Evolutionary conservation across 2,797 vertebrate species (phyloP), one percentile per base, ranked within the genome.

Genomic region (Anableps anableps): DNA sequence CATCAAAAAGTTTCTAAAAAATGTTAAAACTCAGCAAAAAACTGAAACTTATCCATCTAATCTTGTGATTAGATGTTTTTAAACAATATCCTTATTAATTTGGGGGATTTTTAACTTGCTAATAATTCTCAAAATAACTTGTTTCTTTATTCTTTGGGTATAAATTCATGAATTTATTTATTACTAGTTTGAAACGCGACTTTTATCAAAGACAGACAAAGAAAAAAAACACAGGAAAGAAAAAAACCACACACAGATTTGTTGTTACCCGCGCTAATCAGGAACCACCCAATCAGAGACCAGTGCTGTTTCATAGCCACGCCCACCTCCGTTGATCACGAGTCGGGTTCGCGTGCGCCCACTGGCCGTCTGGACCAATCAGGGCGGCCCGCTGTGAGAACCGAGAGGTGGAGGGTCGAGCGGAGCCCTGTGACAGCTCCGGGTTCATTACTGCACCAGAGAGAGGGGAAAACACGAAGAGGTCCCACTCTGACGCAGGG

Each of bases 321-420:
- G 17, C 87, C 89, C 80, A 88, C 55, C 29, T 0, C 1, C 2
- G 0, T 1, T 50, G 83, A 86, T 95, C 94, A 94, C 91, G 92
- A 94, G 93, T 84, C 81, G 38, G 13, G 50, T 88, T 82, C 83
- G 86, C 82, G 85, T 91, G 92, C 83, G 64, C 89, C 66, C 77
- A 72, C 73, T 34, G 51, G 17, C n/a, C 26, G 7, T 73, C 4
- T 87, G 47, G 50, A 79, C 94, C 93, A 95, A 95, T 93, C 86
- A 84, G 87, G 31, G 58, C n/a, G 23, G 26, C 64, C 76, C 38
- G 77, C 80, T 90, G 83, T 26, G 78, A 85, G 85, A 29, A 68
- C n/a, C 62, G 19, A 43, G 68, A 29, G 74, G 45, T 13, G 62
- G 77, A 70, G 72, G 87, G 86, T 87, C 64, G 83, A 77, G 74